Evolutionary conservation across 1,140 invertebrate species (phyloP).

Genomic region (Octopus bimaculoides): DNA sequence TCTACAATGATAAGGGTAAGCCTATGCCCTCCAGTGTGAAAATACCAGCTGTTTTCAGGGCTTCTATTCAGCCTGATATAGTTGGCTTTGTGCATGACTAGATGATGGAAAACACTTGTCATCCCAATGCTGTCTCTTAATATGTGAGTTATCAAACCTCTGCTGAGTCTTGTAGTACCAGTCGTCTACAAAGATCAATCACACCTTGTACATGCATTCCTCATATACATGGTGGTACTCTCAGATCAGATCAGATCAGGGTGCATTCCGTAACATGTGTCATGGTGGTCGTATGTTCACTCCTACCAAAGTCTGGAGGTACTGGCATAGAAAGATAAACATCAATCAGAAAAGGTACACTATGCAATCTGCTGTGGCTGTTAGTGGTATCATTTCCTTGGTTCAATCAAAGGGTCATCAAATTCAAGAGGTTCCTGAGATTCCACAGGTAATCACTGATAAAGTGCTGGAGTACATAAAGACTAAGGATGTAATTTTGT

Average conservation of each 20-base stretch:
- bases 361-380: slow-evolving; percentile 93
- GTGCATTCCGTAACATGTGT: slow-evolving; percentile 99
- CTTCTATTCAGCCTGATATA: slow-evolving; percentile 96
- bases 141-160: slow-evolving; percentile 99
- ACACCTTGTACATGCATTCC: slow-evolving; percentile 99
- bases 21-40: slow-evolving; percentile 72
- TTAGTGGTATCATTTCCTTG: slow-evolving; percentile 90
- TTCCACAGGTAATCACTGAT: slow-evolving; percentile 94
- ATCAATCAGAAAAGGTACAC: slow-evolving; percentile 96
- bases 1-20: slow-evolving; percentile 94
- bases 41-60: slow-evolving; percentile 93
- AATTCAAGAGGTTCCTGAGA: slow-evolving; percentile 90
- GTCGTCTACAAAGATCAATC: too few relatives aligned
- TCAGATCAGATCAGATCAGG: slow-evolving; percentile 99
- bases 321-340: slow-evolving; percentile 97
- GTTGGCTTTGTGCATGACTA: slow-evolving; percentile 96
- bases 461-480: slow-evolving; percentile 90
- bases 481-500: slow-evolving; percentile 94
- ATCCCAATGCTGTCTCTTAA: slow-evolving; percentile 96
- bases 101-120: slow-evolving; percentile 91
- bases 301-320: slow-evolving; percentile 94
- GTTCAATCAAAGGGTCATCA: slow-evolving; percentile 96
- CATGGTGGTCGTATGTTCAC: slow-evolving; percentile 99
- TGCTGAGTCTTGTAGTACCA: slow-evolving; percentile 99
- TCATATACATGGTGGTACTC: slow-evolving; percentile 98